These are phyloP conservation scores for Drosophila eohydei DNA, from an alignment of 2,888 invertebrate genomes.

Conservation along the genomic window DNA sequence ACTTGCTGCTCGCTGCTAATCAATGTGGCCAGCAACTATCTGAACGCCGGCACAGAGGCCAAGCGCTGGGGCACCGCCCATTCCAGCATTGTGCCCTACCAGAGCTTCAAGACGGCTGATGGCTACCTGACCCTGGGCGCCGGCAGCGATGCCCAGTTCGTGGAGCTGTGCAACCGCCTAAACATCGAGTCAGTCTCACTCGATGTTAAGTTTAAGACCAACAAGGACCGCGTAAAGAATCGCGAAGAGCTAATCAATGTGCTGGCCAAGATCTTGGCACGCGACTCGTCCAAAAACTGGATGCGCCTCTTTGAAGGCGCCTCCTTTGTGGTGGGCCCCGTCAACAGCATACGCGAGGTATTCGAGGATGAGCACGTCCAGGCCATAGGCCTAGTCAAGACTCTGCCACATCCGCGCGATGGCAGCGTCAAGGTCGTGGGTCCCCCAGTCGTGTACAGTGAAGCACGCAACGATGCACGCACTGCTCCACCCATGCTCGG, in stretches of 20 bases:
- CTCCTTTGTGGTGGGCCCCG: slow-evolving; percentile 94
- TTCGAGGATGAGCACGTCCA: slow-evolving; percentile 95
- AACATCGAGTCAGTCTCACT: slow-evolving; percentile 87
- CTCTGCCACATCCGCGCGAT: slow-evolving; percentile 89
- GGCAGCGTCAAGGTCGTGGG: slow-evolving; percentile 92
- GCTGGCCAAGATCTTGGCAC: slow-evolving; percentile 87
- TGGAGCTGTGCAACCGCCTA: slow-evolving; percentile 89
- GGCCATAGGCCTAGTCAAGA: slow-evolving; percentile 90
- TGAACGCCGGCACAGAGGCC: slow-evolving; percentile 93
- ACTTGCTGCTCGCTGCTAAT: slow-evolving; percentile 95
- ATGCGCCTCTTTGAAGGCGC: slow-evolving; percentile 88
- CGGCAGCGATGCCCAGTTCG: slow-evolving; percentile 93
- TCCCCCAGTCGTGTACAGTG: slow-evolving; percentile 93
- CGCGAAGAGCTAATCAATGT: slow-evolving; percentile 88
- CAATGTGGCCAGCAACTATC: slow-evolving; percentile 94
- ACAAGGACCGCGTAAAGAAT: slow-evolving; percentile 91
- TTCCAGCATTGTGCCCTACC: slow-evolving; percentile 97
- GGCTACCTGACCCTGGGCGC: slow-evolving; percentile 94
- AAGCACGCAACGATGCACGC: slow-evolving; percentile 89
- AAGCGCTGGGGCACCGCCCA: slow-evolving; percentile 96
- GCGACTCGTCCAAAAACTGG: slow-evolving; percentile 92
- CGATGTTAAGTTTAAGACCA: slow-evolving; percentile 89
- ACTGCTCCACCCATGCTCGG: slow-evolving; percentile 93
- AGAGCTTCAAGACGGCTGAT: slow-evolving; percentile 93
- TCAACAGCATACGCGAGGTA: slow-evolving; percentile 93